Conservation (phyloP, 35 echinoderm and acorn worm species). For the Lytechinus variegatus region DNA sequence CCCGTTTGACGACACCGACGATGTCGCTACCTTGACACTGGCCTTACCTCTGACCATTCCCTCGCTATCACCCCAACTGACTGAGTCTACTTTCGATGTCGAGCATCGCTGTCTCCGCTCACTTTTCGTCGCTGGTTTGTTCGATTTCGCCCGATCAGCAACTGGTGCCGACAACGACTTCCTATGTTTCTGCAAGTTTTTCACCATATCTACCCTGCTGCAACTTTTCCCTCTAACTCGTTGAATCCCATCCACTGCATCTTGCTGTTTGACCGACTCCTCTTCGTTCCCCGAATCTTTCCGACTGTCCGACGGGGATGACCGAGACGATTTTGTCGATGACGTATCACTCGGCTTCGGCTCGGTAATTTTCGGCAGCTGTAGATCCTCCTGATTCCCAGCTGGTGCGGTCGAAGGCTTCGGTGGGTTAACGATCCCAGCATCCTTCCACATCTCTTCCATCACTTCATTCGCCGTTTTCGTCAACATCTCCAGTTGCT, state of each 20-base stretch:
- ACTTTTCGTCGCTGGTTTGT: not conserved
- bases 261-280: not conserved
- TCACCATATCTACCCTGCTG: slow-evolving; percentile 44
- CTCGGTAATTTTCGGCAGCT: slow-evolving; percentile 15
- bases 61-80: slow-evolving; percentile 22
- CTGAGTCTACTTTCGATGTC: slow-evolving; percentile 31
- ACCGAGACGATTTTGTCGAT: not conserved
- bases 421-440: not conserved
- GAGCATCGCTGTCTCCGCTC: slow-evolving; percentile 30
- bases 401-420: not conserved
- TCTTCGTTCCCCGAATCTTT: not conserved
- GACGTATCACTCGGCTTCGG: not conserved
- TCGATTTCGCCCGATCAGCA: not conserved
- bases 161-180: not conserved
- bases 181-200: slow-evolving; percentile 28
- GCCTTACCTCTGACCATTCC: slow-evolving; percentile 16
- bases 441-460: slow-evolving; percentile 15
- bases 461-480: slow-evolving; percentile 20
- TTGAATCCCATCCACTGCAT: not conserved
- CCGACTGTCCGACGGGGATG: not conserved
- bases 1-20: not conserved
- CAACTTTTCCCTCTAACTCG: not conserved
- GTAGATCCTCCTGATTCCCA: not conserved
- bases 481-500: slow-evolving; percentile 11
- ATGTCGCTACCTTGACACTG: not conserved